Conservation (phyloP, 2,797 vertebrate species). For the Notamacropus eugenii region DNA sequence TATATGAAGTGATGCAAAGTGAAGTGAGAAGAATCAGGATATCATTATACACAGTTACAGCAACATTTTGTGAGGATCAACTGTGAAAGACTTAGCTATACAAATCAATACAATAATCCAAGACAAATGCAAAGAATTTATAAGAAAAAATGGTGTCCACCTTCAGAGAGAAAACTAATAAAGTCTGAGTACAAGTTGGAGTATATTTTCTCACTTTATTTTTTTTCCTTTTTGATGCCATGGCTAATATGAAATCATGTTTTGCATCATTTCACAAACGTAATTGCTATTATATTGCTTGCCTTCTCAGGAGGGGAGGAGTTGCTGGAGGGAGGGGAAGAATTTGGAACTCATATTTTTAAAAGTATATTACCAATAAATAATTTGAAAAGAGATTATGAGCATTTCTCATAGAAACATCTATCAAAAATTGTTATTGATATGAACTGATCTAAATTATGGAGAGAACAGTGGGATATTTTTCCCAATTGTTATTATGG, state of each 20-base stretch:
- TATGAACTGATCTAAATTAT: not conserved
- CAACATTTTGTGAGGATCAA: not conserved
- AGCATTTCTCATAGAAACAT: not conserved
- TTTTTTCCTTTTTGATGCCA: not conserved
- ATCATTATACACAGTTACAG: not conserved
- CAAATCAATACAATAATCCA: not conserved
- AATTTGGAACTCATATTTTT: not conserved
- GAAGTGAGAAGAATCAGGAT: not conserved
- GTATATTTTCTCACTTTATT: not conserved
- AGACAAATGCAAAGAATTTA: not conserved
- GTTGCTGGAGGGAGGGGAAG: not conserved
- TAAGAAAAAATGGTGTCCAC: not conserved
- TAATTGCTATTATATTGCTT: not conserved
- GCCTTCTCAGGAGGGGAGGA: not conserved
- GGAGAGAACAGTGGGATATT: not conserved
- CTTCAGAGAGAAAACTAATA: not conserved
- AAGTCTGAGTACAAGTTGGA: not conserved
- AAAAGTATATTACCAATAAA: not conserved
- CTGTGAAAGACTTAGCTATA: not conserved
- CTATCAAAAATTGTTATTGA: not conserved
- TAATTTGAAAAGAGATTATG: not conserved
- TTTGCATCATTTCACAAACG: not conserved
- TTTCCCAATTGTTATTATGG: not conserved
- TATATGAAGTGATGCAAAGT: not conserved
- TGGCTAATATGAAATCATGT: not conserved